Conservation (phyloP, 2,888 invertebrate species). For the Xestia c-nigrum region DNA sequence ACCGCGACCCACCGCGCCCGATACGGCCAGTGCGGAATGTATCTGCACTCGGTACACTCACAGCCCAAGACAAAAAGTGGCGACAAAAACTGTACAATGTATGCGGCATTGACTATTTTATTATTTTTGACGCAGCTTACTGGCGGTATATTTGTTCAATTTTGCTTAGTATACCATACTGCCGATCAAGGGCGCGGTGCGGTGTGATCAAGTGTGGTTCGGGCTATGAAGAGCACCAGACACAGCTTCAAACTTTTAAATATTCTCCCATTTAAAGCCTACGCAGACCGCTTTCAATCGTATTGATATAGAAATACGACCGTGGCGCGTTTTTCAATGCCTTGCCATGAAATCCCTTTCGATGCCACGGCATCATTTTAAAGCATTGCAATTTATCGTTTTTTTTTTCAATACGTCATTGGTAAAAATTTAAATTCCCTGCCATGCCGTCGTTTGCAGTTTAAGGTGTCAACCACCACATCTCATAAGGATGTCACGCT, state of each 20-base stretch:
- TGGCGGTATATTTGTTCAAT: constrained; percentile 17
- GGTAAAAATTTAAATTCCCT: too few species aligned
- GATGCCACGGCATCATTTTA: too few species aligned
- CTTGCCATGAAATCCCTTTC: too few species aligned
- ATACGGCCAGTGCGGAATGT: neutral
- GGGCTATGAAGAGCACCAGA: constrained; percentile 19
- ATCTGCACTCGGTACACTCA: neutral
- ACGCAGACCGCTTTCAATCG: too few species aligned
- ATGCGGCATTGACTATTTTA: neutral
- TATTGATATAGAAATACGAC: too few species aligned
- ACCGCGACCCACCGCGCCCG: constrained; percentile 22
- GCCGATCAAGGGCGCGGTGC: constrained; percentile 36
- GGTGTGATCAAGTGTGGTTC: constrained; percentile 55
- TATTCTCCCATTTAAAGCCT: neutral
- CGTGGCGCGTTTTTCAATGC: too few species aligned
- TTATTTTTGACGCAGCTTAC: constrained; percentile 41
- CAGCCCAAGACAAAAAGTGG: neutral
- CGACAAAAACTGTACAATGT: neutral
- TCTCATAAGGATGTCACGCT: neutral
- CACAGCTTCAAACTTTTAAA: constrained; percentile 12
- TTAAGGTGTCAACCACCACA: neutral
- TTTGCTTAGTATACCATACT: neutral
- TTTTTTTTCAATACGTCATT: too few species aligned
- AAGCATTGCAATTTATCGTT: too few species aligned
- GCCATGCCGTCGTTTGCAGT: too few species aligned